Conservation (phyloP, 2,888 invertebrate species). For the Cotesia congregata region DNA sequence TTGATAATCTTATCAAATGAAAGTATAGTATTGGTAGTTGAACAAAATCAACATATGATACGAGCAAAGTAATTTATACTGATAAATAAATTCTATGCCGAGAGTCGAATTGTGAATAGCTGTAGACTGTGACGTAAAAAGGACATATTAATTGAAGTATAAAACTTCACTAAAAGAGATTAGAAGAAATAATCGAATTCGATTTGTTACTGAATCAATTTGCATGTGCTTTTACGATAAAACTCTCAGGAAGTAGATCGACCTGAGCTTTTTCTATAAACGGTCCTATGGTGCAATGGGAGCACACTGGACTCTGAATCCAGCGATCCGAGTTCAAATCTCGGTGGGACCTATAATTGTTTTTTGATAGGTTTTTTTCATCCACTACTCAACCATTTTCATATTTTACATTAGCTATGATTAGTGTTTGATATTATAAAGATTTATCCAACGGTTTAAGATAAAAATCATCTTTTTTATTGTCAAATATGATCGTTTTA, state of each 20-base stretch:
- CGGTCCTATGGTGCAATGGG: conserved; percentile 80
- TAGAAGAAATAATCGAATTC: background rate
- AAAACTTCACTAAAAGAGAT: background rate
- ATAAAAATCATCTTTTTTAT: background rate
- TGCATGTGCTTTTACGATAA: background rate
- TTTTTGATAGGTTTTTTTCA: background rate
- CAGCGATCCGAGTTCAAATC: conserved; percentile 86
- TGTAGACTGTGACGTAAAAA: too few relatives aligned
- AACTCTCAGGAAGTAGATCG: background rate
- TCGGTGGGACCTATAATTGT: conserved; percentile 76
- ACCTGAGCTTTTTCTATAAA: background rate
- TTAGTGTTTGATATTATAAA: background rate
- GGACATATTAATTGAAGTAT: too few relatives aligned
- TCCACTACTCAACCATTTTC: background rate
- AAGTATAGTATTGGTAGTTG: too few relatives aligned
- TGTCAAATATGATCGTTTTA: too few relatives aligned
- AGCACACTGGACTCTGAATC: conserved; percentile 86
- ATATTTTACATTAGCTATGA: background rate
- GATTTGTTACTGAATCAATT: too few relatives aligned
- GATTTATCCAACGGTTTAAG: background rate
- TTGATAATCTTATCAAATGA: too few relatives aligned
- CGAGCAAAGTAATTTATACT: too few relatives aligned
- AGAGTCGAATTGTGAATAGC: too few relatives aligned
- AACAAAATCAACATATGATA: too few relatives aligned
- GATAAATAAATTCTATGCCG: too few relatives aligned